Percentiles rank a stretch among this genome's conserved stretches.
Evolutionary conservation across 53 echinoderm and acorn worm species (phyloP).

Genomic region (Holothuria scabra): DNA sequence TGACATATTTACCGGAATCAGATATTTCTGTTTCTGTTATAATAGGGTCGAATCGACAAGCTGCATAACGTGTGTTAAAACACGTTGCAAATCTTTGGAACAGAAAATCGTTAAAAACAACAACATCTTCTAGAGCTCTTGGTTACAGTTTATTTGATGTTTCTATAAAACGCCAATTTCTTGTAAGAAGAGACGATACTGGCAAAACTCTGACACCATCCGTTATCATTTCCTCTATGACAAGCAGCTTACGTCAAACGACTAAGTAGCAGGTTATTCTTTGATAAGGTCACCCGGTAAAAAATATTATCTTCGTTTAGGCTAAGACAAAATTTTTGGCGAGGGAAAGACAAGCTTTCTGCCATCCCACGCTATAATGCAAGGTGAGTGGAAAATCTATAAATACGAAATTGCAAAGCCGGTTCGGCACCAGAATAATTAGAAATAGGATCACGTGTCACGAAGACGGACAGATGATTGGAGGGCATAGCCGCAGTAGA

Average conservation of each 20-base stretch:
- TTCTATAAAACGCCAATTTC: conserved; percentile 41
- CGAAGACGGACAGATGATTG: conserved; percentile 78
- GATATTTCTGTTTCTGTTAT: too few species aligned
- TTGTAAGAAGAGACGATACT: background rate
- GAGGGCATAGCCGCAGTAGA: conserved; percentile 89
- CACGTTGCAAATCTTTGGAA: background rate
- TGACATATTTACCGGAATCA: too few species aligned
- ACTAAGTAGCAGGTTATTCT: conserved; percentile 15
- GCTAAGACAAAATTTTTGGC: background rate
- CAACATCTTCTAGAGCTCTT: conserved; percentile 7
- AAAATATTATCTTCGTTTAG: conserved; percentile 21
- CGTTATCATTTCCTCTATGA: conserved; percentile 24
- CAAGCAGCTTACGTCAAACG: conserved; percentile 32
- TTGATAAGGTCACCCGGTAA: conserved; percentile 45
- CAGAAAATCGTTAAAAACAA: conserved; percentile 40
- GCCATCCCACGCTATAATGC: conserved; percentile 11
- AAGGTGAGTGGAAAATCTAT: conserved; percentile 23
- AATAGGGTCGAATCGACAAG: too few species aligned
- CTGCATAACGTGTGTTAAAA: too few species aligned
- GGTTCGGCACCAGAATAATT: conserved; percentile 37
- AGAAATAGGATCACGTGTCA: conserved; percentile 51
- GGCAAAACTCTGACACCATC: background rate
- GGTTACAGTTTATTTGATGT: conserved; percentile 24
- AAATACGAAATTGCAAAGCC: conserved; percentile 3
- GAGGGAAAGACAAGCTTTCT: background rate